A percentile compares a stretch with the other conserved stretches of the same genome.
phyloP scores from a whole-genome alignment of 2,113 vertebrate species.

The Callocephalon fimbriatum region DNA sequence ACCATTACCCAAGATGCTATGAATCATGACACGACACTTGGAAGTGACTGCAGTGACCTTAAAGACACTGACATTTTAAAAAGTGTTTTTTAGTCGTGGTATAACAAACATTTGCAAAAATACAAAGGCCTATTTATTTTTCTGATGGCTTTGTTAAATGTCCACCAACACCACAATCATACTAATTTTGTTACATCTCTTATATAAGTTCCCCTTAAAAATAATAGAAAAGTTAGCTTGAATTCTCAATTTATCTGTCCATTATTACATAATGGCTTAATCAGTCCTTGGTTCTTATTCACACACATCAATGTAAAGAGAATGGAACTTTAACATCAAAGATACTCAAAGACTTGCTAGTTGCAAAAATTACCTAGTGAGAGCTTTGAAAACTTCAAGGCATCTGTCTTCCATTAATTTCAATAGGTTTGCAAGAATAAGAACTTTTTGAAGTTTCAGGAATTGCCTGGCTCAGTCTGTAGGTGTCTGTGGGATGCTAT shows the following conservation, averaged over 20 bases:
- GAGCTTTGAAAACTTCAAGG: conserved; percentile 23
- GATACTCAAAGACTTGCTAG: neutral
- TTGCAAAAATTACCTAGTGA: neutral
- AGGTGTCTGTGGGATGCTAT: neutral
- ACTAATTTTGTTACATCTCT: neutral
- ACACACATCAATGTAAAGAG: neutral
- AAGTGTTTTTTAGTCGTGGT: neutral
- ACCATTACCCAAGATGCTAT: neutral
- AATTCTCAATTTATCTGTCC: neutral
- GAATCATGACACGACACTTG: neutral
- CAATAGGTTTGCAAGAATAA: neutral
- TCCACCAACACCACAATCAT: neutral
- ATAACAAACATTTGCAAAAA: neutral
- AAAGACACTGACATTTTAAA: neutral
- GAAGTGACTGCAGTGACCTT: neutral
- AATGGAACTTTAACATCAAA: neutral
- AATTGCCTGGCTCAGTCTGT: neutral
- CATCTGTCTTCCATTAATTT: neutral
- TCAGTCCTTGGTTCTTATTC: accelerated
- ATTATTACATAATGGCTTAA: neutral
- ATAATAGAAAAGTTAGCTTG: neutral
- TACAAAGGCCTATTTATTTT: neutral
- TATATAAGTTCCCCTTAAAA: neutral
- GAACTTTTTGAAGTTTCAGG: neutral
- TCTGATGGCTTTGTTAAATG: neutral